phyloP scores from a whole-genome alignment of 2,113 vertebrate genomes.

The Sinocyclocheilus maitianheensis region DNA sequence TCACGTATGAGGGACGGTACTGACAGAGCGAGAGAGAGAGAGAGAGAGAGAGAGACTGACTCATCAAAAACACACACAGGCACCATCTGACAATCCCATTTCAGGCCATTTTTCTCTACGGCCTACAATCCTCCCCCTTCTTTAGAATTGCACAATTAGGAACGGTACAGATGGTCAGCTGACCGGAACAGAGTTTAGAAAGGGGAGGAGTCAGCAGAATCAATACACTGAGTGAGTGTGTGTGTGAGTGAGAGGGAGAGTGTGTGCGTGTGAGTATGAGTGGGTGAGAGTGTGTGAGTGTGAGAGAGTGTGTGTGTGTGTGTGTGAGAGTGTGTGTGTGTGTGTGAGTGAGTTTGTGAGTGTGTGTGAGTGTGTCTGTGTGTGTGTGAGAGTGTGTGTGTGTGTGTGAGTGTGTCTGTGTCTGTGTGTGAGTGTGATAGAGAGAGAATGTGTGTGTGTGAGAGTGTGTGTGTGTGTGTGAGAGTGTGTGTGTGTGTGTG shows the following conservation, averaged over 20 bases:
- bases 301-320: no score
- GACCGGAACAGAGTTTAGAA: background rate
- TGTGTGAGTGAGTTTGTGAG: no score
- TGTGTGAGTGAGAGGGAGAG: background rate
- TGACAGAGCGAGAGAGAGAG: slow-evolving; percentile 57
- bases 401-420: no score
- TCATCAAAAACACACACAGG: background rate
- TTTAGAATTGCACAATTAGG: slow-evolving; percentile 37
- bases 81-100: background rate
- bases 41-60: background rate
- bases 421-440: no score
- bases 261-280: no score
- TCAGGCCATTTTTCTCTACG: background rate
- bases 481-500: background rate
- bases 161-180: slow-evolving; percentile 47
- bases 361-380: no score
- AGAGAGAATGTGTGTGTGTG: no score
- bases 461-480: background rate
- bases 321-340: background rate
- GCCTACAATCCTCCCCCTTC: background rate
- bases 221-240: slow-evolving; percentile 12
- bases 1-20: slow-evolving; percentile 91
- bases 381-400: no score
- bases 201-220: slow-evolving; percentile 46
- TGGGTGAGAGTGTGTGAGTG: no score